These are phyloP conservation scores for Metaphire vulgaris DNA, from an alignment of 1,140 invertebrate genomes.

Conservation along the genomic window DNA sequence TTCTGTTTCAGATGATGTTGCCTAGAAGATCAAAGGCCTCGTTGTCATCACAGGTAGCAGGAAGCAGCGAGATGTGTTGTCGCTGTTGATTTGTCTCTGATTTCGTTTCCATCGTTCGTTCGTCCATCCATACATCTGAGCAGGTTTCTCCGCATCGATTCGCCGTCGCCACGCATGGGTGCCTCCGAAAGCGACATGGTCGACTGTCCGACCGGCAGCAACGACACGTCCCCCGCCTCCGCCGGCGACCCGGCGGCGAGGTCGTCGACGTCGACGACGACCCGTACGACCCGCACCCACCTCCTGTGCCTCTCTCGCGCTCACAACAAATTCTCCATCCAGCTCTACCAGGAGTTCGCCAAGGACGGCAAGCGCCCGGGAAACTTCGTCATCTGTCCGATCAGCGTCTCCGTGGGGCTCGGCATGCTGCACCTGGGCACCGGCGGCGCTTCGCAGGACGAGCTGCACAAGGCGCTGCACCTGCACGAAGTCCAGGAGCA, in stretches of 20 bases:
- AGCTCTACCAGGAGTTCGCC: conserved; percentile 28
- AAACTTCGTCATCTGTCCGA: conserved; percentile 26
- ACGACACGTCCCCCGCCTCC: not conserved
- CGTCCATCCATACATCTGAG: too few relatives aligned
- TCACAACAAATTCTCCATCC: conserved; percentile 26
- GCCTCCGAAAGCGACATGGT: not conserved
- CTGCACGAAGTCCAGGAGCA: conserved; percentile 19
- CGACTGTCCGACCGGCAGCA: not conserved
- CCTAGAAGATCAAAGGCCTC: too few relatives aligned
- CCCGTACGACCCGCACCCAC: conserved; percentile 24
- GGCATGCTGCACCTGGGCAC: conserved; percentile 28
- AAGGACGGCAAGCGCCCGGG: conserved; percentile 28
- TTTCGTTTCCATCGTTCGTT: not conserved
- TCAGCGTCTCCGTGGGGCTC: conserved; percentile 25
- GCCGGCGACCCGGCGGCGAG: not conserved
- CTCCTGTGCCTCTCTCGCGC: conserved; percentile 24
- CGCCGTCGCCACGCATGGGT: not conserved
- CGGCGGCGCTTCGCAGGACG: conserved; percentile 20
- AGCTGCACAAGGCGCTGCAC: conserved; percentile 23
- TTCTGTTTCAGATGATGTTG: too few relatives aligned
- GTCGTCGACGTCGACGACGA: too few relatives aligned
- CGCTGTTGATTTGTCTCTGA: too few relatives aligned
- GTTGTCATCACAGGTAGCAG: too few relatives aligned
- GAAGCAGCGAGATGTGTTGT: too few relatives aligned
- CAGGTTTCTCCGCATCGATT: too few relatives aligned